These are phyloP conservation scores for Odontothrips loti DNA, from an alignment of 2,888 invertebrate species.

Conservation along the genomic window DNA sequence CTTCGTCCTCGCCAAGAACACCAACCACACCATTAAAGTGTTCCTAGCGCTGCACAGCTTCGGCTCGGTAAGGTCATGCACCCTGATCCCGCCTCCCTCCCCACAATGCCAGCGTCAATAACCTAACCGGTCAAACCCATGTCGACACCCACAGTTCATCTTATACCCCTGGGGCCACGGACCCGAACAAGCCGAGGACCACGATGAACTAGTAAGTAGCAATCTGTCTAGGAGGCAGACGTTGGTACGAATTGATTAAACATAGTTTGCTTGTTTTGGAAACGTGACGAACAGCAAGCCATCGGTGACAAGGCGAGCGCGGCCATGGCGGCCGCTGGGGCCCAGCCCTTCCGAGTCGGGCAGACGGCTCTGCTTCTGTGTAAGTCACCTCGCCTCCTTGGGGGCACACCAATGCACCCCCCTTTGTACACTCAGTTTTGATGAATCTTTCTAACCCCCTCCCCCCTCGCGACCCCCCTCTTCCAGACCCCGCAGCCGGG, in stretches of 20 bases:
- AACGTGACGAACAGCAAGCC: slow-evolving; percentile 44
- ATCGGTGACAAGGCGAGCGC: slow-evolving; percentile 52
- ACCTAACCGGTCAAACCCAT: too few species aligned
- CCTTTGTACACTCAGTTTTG: slow-evolving; percentile 3
- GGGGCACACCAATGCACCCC: not conserved
- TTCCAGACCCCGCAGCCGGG: slow-evolving; percentile 36
- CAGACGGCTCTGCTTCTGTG: slow-evolving; percentile 57
- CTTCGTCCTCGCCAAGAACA: slow-evolving; percentile 44
- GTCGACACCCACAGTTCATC: slow-evolving; percentile 36
- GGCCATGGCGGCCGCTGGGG: slow-evolving; percentile 53
- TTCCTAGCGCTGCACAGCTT: slow-evolving; percentile 44
- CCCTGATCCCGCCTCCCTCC: too few species aligned
- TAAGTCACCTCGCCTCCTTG: slow-evolving; percentile 44
- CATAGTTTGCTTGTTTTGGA: too few species aligned
- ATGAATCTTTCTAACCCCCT: slow-evolving; percentile 25
- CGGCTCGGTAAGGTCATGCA: slow-evolving; percentile 41
- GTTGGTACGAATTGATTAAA: too few species aligned
- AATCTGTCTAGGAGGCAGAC: too few species aligned
- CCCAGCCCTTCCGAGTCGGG: slow-evolving; percentile 59
- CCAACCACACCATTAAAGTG: slow-evolving; percentile 43
- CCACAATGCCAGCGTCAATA: too few species aligned
- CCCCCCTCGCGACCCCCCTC: too few species aligned
- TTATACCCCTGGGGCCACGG: slow-evolving; percentile 41
- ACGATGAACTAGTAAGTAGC: slow-evolving; percentile 36
- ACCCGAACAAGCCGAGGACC: slow-evolving; percentile 37